These are phyloP conservation scores for Labia minor DNA, from an alignment of 2,888 invertebrate species.

Conservation along the genomic window DNA sequence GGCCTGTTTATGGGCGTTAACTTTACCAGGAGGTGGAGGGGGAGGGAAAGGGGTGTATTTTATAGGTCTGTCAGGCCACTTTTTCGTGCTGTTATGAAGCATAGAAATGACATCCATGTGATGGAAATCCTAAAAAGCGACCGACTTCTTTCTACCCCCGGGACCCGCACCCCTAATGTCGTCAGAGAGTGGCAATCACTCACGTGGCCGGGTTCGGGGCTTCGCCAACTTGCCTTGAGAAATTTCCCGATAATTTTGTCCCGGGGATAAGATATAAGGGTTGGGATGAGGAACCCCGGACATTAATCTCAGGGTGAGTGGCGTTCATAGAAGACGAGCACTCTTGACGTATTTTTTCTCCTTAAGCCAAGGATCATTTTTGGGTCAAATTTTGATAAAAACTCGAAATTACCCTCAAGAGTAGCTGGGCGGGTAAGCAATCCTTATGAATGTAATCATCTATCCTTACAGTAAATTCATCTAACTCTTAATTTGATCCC, in stretches of 20 bases:
- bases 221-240: background rate
- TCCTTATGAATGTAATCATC: no score
- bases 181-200: conserved; percentile 13
- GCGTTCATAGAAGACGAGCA: background rate
- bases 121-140: conserved; percentile 2
- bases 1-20: background rate
- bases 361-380: background rate
- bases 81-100: conserved; percentile 13
- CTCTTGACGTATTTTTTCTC: background rate
- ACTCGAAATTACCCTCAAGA: no score
- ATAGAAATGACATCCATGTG: conserved; percentile 13
- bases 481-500: no score
- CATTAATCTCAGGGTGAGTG: conserved; percentile 3
- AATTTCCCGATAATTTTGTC: conserved; percentile 13
- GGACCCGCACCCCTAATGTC: no score
- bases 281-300: background rate
- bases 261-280: background rate
- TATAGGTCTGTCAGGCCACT: background rate
- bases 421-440: no score
- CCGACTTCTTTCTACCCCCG: background rate
- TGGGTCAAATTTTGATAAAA: background rate
- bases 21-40: background rate
- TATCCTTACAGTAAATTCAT: no score
- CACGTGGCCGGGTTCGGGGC: background rate
- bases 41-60: background rate